Conservation (phyloP, 2,888 invertebrate genomes). For the Halictus quadricinctus region DNA sequence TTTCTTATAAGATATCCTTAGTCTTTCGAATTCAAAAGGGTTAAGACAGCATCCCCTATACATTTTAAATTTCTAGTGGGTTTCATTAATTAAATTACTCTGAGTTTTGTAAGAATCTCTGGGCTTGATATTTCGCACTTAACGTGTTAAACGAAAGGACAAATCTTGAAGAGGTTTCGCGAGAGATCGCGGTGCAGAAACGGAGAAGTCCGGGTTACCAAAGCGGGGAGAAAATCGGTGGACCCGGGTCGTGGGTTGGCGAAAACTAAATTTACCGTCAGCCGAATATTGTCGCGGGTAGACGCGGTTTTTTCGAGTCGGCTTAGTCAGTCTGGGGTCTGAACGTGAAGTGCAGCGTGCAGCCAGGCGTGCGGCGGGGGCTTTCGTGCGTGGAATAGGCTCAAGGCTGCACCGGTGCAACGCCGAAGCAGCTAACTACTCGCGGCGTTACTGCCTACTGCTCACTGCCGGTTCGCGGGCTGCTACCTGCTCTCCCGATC, state of each 20-base stretch:
- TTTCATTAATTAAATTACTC: no score
- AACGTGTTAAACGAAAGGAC: neutral
- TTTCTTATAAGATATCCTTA: no score
- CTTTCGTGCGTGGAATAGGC: conserved; percentile 83
- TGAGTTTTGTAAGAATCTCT: no score
- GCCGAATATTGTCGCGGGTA: conserved; percentile 48
- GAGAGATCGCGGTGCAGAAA: neutral
- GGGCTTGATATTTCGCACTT: no score
- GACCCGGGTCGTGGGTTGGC: neutral
- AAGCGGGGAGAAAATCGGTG: neutral
- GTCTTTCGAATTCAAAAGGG: no score
- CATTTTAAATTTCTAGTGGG: no score
- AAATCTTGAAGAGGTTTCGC: neutral
- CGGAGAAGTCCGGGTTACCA: neutral
- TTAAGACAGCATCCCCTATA: no score
- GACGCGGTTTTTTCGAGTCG: conserved; percentile 60
- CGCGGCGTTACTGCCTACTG: conserved; percentile 57
- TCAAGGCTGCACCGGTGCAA: conserved; percentile 81
- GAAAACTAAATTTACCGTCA: conserved; percentile 55
- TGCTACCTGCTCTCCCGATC: conserved; percentile 66
- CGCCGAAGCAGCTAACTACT: conserved; percentile 70
- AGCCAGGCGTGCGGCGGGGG: conserved; percentile 81
- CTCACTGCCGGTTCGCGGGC: conserved; percentile 54
- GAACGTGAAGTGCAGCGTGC: conserved; percentile 76
- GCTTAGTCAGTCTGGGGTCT: conserved; percentile 67